These are phyloP conservation scores for Electrophaes corylata DNA, from an alignment of 2,888 invertebrate species.

Conservation along the genomic window DNA sequence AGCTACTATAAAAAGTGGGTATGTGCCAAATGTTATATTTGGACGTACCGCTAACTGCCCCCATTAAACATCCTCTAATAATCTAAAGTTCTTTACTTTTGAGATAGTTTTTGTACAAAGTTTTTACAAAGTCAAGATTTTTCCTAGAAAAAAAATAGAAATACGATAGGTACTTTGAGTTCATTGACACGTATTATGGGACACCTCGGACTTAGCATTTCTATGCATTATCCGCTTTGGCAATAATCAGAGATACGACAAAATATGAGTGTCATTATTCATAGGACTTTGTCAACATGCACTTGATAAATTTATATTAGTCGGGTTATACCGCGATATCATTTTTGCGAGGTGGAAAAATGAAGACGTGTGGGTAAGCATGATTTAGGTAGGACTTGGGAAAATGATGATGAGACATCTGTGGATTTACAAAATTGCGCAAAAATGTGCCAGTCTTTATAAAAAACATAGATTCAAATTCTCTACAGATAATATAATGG, in stretches of 20 bases:
- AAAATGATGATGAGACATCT: conserved; percentile 12
- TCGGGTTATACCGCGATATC: conserved; percentile 59
- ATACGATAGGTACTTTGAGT: no score
- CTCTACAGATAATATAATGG: no score
- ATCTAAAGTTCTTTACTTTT: no score
- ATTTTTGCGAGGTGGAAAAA: conserved; percentile 44
- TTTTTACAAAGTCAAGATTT: no score
- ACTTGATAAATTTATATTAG: conserved; percentile 71
- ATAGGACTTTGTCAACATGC: conserved; percentile 72
- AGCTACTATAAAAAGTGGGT: no score
- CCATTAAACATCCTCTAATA: no score
- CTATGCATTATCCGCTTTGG: conserved; percentile 47
- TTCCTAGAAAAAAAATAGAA: no score
- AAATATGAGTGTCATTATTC: conserved; percentile 78
- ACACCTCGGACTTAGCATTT: conserved; percentile 39
- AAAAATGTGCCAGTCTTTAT: neutral
- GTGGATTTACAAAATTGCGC: neutral
- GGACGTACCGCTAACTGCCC: no score
- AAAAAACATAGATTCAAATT: neutral
- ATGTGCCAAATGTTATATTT: no score
- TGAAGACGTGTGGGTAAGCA: conserved; percentile 8
- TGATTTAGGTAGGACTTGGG: conserved; percentile 6
- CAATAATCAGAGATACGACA: conserved; percentile 75
- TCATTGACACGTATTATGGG: no score
- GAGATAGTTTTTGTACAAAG: no score